phyloP scores from a whole-genome alignment of 2,888 invertebrate species.

The Eudemis profundana region DNA sequence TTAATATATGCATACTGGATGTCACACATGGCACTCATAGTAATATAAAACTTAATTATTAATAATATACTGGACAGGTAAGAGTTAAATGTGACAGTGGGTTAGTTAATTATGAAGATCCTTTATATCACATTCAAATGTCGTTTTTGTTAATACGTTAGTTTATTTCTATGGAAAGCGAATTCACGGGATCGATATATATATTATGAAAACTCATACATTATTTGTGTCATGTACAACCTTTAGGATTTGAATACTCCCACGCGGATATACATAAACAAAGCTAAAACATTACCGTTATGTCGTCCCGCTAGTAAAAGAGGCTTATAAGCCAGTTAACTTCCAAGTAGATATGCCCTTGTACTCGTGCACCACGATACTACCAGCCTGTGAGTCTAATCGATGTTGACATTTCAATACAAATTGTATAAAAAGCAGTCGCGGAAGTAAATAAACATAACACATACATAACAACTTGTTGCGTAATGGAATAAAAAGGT shows the following conservation, averaged over 20 bases:
- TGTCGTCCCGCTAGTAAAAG: not conserved
- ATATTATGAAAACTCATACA: no score
- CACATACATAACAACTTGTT: conserved; percentile 8
- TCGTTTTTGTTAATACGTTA: no score
- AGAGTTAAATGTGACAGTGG: no score
- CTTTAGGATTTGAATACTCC: not conserved
- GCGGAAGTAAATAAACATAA: conserved; percentile 34
- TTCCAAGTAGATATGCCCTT: not conserved
- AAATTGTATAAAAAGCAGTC: conserved; percentile 30
- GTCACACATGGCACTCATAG: not conserved
- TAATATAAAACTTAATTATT: no score
- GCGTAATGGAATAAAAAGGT: conserved; percentile 8
- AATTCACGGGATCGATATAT: no score
- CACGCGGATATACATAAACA: conserved; percentile 13
- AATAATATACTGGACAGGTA: no score
- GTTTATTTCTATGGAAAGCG: no score
- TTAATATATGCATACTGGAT: not conserved
- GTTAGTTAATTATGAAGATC: no score
- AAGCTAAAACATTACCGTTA: conserved; percentile 9
- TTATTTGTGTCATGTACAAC: not conserved
- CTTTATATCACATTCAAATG: no score
- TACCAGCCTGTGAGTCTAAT: not conserved
- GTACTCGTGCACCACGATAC: not conserved
- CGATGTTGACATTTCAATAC: conserved; percentile 30
- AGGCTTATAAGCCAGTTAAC: not conserved